Base-by-base conservation (phyloP, 2,888 invertebrate species). In the Drosophila histrio region DNA sequence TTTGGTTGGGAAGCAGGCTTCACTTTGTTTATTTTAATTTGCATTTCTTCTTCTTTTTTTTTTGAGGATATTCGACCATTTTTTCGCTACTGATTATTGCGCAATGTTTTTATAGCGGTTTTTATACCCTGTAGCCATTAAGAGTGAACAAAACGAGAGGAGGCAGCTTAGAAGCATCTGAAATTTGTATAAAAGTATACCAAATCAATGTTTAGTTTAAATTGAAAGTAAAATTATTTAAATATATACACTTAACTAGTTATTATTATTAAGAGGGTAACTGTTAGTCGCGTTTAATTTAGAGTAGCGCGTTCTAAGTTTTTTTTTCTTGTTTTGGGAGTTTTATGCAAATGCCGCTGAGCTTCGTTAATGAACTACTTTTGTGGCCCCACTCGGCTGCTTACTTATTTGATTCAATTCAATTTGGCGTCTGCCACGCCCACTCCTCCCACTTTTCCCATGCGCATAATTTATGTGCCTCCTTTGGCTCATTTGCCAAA, bases 21-120 rank as follows among this genome's bases (percentile, higher is more conserved):
- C 58, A 59, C 63, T 68, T 72, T 79, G 86, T 87, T 87, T 85
- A 67, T 77, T 85, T 82, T 81, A 87, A 87, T 87, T 84, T 87
- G 71, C 69, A 87, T 87, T 72, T 69, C 61, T 63, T 68, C 62
- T 58, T 70, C 60, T 79, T 71, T 59, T 46, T 53, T 69, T 65
- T 69, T 62, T 9, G 30, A 46, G 57, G 34, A 58, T 72, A 62
- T 49, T 38, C 13, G 34, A 17, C 44, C 32, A 24, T 30, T 50
- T 60, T 57, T 72, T 50, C 56, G 22, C 41, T 43, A 32, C 72
- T 66, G 72, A 71, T 71, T 65, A 74, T 62, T 59, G 56, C 59
- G 30, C 30, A 49, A 60, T 57, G 46, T 49, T 46, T 47, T 13
- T 56, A 24, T 64, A 56, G 46, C 21, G 38, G 13, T 46, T 57